Conservation (phyloP, 2,888 invertebrate genomes). For the Gastracanthus pulcherrimus region DNA sequence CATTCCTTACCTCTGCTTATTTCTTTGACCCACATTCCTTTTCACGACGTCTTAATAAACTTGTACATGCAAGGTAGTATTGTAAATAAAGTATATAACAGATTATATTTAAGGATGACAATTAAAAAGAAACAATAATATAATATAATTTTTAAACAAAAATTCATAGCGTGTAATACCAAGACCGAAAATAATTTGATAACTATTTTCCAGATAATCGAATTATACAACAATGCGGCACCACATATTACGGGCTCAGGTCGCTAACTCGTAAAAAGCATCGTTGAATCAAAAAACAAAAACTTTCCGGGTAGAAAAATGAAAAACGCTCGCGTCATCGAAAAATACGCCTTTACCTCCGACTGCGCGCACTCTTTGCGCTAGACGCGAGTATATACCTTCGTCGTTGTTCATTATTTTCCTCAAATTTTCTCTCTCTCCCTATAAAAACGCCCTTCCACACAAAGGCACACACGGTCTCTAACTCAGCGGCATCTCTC, state of each 20-base stretch:
- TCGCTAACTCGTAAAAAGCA: background rate
- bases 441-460: conserved; percentile 23
- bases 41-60: no score
- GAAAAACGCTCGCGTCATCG: no score
- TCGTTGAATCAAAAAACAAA: background rate
- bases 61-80: no score
- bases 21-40: no score
- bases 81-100: no score
- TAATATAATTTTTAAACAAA: background rate
- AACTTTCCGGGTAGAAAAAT: background rate
- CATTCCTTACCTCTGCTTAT: no score
- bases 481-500: conserved; percentile 3
- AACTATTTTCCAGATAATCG: no score
- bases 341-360: background rate
- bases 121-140: background rate
- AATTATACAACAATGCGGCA: no score
- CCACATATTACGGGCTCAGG: background rate
- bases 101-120: background rate
- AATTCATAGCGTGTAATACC: background rate
- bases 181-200: background rate
- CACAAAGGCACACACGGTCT: background rate
- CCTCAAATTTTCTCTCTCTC: conserved; percentile 40
- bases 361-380: background rate
- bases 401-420: conserved; percentile 22
- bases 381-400: no score